Evolutionary conservation across 2,797 vertebrate species (phyloP).

Genomic region (Eupleurogrammus muticus): DNA sequence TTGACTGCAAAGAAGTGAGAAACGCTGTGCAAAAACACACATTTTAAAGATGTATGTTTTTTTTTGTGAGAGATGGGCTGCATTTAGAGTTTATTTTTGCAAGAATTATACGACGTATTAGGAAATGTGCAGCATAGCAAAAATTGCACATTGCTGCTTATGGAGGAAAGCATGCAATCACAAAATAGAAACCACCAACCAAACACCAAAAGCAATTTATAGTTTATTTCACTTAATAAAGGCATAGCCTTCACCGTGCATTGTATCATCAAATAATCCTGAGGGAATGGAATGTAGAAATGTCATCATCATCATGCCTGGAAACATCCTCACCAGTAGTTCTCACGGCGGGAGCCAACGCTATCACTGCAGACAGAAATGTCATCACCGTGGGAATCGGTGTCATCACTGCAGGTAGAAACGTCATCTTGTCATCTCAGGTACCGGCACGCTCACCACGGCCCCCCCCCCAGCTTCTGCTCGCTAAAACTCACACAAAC

Average conservation of each 20-base stretch:
- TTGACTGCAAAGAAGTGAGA: too few species aligned
- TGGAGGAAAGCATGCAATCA: too few species aligned
- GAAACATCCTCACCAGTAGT: conserved; percentile 32
- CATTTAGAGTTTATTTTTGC: too few species aligned
- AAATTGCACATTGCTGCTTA: too few species aligned
- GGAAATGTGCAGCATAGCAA: too few species aligned
- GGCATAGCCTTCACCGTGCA: neutral
- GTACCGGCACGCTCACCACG: conserved; percentile 33
- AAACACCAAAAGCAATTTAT: neutral
- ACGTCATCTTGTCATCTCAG: conserved; percentile 26
- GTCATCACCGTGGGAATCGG: conserved; percentile 46
- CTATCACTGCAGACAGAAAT: conserved; percentile 54
- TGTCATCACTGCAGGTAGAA: conserved; percentile 59
- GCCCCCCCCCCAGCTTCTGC: conserved; percentile 6
- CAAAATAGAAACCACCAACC: too few species aligned
- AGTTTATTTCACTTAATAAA: neutral
- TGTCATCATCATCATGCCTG: conserved; percentile 12
- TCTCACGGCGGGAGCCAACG: conserved; percentile 36
- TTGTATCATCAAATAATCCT: neutral
- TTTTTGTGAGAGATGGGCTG: too few species aligned
- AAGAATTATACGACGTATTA: too few species aligned
- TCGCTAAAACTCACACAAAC: conserved; percentile 24
- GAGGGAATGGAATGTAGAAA: neutral
- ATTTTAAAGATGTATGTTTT: too few species aligned
- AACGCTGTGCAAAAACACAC: too few species aligned